A percentile compares a stretch with the other conserved stretches of the same genome.
These are phyloP conservation scores for Odontophorus gujanensis DNA, from an alignment of 2,113 vertebrate genomes.

Conservation along the genomic window DNA sequence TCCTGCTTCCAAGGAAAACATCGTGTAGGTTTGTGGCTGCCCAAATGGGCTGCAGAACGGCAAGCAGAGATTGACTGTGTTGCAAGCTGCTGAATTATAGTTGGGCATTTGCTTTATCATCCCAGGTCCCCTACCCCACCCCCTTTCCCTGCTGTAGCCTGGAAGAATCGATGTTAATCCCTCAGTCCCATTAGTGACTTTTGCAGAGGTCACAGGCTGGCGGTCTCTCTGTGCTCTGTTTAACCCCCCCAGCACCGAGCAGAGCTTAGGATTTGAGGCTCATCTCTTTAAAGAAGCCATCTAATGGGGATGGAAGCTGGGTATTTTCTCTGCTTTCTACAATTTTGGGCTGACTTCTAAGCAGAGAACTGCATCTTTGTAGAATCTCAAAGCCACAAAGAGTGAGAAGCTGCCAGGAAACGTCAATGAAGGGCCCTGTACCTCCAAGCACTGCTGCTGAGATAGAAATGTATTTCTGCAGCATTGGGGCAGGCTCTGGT, in stretches of 20 bases:
- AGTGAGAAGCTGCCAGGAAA: background rate
- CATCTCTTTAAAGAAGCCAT: background rate
- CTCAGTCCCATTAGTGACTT: constrained; percentile 61
- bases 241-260: background rate
- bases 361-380: background rate
- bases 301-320: background rate
- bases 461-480: background rate
- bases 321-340: background rate
- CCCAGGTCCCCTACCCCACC: background rate
- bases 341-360: background rate
- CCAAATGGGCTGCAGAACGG: constrained; percentile 47
- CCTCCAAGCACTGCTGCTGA: background rate
- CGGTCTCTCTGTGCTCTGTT: background rate
- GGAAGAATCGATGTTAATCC: constrained; percentile 62
- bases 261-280: background rate
- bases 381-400: background rate
- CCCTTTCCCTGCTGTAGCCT: background rate
- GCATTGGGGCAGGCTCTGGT: background rate
- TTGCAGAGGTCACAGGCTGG: background rate
- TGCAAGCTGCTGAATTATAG: constrained; percentile 54
- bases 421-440: background rate
- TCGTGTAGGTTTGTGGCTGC: background rate
- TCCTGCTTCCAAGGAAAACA: background rate
- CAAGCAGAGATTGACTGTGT: constrained; percentile 26
- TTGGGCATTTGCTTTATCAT: constrained; percentile 2